Evolutionary conservation across 2,797 vertebrate species (phyloP).

Genomic region (Sebastes hopkinsi): DNA sequence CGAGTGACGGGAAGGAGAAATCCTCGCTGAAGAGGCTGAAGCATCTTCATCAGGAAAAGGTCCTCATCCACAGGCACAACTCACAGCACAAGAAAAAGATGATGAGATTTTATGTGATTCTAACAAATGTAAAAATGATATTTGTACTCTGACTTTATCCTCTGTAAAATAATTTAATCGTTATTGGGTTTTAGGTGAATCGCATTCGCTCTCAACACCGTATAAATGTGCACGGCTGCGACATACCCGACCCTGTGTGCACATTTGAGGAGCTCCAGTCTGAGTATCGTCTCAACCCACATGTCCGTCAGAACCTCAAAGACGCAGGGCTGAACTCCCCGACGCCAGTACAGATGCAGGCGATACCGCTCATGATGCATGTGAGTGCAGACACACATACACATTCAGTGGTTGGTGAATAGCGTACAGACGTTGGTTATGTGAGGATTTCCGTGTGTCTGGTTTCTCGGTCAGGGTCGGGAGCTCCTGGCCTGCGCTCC

Average conservation of each 20-base stretch:
- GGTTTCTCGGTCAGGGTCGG: conserved; percentile 78
- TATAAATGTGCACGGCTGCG: conserved; percentile 90
- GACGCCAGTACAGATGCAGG: conserved; percentile 97
- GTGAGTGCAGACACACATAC: conserved; percentile 72
- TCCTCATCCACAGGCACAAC: conserved; percentile 38
- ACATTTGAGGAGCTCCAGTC: conserved; percentile 90
- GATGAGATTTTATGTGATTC: background rate
- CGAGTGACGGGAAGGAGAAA: conserved; percentile 76
- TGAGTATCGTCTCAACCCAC: conserved; percentile 88
- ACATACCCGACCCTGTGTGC: conserved; percentile 90
- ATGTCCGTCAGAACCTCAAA: conserved; percentile 87
- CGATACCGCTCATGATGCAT: conserved; percentile 94
- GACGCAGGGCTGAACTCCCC: conserved; percentile 87
- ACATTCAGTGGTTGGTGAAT: background rate
- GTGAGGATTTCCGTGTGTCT: background rate
- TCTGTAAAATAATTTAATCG: background rate
- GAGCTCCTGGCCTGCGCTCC: conserved; percentile 95
- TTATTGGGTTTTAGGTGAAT: conserved; percentile 83
- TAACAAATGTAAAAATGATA: background rate
- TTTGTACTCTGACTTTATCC: background rate
- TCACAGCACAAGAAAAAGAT: background rate
- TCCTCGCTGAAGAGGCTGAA: conserved; percentile 86
- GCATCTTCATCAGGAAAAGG: conserved; percentile 91
- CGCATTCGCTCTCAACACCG: conserved; percentile 86
- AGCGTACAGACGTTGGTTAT: fast-evolving